Evolutionary conservation across 2,888 invertebrate species (phyloP), one percentile per base, ranked within the genome.

Genomic region (Ectobius pallidus): DNA sequence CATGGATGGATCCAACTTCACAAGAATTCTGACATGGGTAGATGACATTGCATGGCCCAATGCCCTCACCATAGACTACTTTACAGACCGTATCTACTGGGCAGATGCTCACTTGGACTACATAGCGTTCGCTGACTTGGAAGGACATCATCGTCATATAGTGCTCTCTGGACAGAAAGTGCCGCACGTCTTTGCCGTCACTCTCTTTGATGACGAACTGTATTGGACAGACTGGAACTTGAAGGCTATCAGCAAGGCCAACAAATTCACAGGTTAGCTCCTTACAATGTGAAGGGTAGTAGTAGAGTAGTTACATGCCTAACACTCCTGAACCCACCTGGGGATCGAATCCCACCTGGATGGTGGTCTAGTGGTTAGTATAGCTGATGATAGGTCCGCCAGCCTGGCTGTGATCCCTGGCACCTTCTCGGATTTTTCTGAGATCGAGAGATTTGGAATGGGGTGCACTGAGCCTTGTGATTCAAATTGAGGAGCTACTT

Each of bases 161-260:
- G 95, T 93, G 0, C 80, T 97, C 2, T 91, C 92, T 0, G 95
- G 95, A 0, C 83, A 86, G 2, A 85, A 77, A 74, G 97, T 98
- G 0, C 98, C 99, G 0, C 99, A 99, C 82, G 96, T 98, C 0
- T 99, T 97, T 79, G 97, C 98, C 0, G 85, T 99, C 58, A 91
- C 94, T 11, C 87, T 98, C 0, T 98, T 99, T 81, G 99, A 98
- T 80, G 97, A 98, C 79, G 91, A 88, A 78, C 87, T 95, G 22
- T 99, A 92, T 84, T 99, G 98, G 97, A 96, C 97, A 0, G 99
- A 99, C 82, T 99, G 99, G 99, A 99, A 99, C 82, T 84, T 96
- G 67, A 97, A 97, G 82, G 94, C 94, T 0, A 93, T 99, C 70
- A 90, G 92, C 77, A 89, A 92, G 78, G 97, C 97, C 0, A 92